Evolutionary conservation across 2,797 vertebrate genomes (phyloP).

Genomic region (Spinus pinus): DNA sequence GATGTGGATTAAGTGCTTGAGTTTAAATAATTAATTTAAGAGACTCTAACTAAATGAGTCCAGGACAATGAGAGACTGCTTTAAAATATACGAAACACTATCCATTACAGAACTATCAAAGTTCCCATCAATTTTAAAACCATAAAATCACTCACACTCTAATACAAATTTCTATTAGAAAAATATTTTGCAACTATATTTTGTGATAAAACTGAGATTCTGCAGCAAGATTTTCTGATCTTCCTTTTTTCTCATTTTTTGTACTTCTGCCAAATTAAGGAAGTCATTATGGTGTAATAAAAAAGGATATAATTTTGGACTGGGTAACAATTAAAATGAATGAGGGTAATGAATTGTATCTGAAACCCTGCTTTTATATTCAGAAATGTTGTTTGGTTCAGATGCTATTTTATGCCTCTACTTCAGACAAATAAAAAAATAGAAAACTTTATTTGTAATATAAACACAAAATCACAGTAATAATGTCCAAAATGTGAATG

Average conservation of each 20-base stretch:
- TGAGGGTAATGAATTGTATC: not conserved
- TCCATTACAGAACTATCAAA: not conserved
- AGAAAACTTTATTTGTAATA: not conserved
- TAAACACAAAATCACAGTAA: not conserved
- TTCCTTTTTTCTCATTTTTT: not conserved
- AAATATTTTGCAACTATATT: not conserved
- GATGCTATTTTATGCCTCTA: not conserved
- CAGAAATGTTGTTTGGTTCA: not conserved
- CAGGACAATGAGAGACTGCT: not conserved
- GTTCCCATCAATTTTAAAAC: not conserved
- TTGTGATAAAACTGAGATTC: not conserved
- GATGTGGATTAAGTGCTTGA: not conserved
- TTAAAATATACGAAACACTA: not conserved
- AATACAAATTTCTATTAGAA: not conserved
- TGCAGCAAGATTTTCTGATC: not conserved
- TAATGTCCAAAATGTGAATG: not conserved
- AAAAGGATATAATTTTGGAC: not conserved
- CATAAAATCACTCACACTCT: not conserved
- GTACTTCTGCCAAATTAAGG: not conserved
- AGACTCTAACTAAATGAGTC: not conserved
- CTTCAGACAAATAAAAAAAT: not conserved
- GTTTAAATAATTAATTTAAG: not conserved
- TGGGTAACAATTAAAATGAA: slow-evolving; percentile 13
- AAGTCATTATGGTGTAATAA: not conserved
- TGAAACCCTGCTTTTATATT: not conserved